Base-by-base conservation (phyloP, 2,113 vertebrate genomes). In the Heteronetta atricapilla region DNA sequence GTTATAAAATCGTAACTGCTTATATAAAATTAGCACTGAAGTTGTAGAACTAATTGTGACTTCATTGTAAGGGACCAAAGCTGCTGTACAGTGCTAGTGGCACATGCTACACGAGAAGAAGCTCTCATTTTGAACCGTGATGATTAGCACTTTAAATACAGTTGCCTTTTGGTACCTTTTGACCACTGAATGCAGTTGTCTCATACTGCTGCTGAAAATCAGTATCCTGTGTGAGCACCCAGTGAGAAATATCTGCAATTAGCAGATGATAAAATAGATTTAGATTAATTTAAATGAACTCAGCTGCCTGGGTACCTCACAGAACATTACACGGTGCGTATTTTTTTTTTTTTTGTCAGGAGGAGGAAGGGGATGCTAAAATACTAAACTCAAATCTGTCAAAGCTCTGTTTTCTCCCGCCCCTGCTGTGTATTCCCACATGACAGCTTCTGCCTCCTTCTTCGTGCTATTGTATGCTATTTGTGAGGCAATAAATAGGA, bases 391-490 rank as follows among this genome's bases (percentile, higher is more conserved):
- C 31, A 11, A 9, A 29, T 9, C 34, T 14, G 23, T 4, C 13
- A 21, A 38, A 40, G 28, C 11, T 25, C 70, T 23, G 6, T 14
- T 36, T 10, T 34, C 21, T 59, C 44, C 44, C 42, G 22, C 40
- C 16, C 7, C 1, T 2, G 46, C 68, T 34, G 46, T 34, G 18
- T 50, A 18, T 26, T 28, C 50, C 26, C 29, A 16, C 5, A 13
- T 2, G 2, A 4, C 74, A 33, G 4, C 48, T 38, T 40, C 72
- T 56, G 40, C n/a, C 38, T 21, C 40, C 13, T 12, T 20, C 4
- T 25, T 67, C 0, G 0, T 13, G 13, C 28, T 0, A 2, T n/a
- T 17, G 5, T 5, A 29, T 4, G 1, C 40, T 25, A 10, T 3
- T 10, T 6, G 12, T 2, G 3, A 80, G 66, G 66, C 66, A 29